phyloP scores from a whole-genome alignment of 1,140 invertebrate genomes.

The Brachystomella parvula region DNA sequence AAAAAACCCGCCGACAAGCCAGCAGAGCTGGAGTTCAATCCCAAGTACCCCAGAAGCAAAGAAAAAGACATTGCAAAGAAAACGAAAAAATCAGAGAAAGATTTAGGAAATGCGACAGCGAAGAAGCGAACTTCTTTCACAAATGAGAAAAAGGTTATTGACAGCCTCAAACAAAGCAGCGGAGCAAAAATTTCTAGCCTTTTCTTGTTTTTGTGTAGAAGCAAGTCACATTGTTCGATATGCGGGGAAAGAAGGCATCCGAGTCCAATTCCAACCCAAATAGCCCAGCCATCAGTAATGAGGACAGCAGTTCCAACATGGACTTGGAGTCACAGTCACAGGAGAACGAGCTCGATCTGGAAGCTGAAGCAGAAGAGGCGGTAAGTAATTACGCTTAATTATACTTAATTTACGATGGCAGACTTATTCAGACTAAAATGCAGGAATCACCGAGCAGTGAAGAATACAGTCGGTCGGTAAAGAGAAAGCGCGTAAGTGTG shows the following conservation, averaged over 20 bases:
- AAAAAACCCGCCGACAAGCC: constrained; percentile 32
- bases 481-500: neutral
- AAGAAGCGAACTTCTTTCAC: constrained; percentile 1
- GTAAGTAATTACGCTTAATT: too few species aligned
- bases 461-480: constrained; percentile 16
- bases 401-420: too few species aligned
- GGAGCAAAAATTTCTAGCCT: too few species aligned
- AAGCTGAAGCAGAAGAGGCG: neutral
- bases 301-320: constrained; percentile 1
- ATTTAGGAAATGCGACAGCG: neutral
- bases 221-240: constrained; percentile 24
- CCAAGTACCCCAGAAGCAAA: constrained; percentile 20
- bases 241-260: constrained; percentile 6
- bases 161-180: too few species aligned
- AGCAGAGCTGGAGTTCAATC: constrained; percentile 28
- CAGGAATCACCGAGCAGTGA: neutral
- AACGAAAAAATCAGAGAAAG: constrained; percentile 7
- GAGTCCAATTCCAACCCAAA: constrained; percentile 12
- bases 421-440: neutral
- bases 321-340: neutral
- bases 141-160: neutral
- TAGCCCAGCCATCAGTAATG: constrained; percentile 11
- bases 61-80: constrained; percentile 12
- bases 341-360: neutral
- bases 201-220: constrained; percentile 11